A percentile compares a stretch with the other conserved stretches of the same genome.
These are phyloP conservation scores for Cremastobaeus sp. DNA, from an alignment of 2,888 invertebrate genomes.

Conservation along the genomic window DNA sequence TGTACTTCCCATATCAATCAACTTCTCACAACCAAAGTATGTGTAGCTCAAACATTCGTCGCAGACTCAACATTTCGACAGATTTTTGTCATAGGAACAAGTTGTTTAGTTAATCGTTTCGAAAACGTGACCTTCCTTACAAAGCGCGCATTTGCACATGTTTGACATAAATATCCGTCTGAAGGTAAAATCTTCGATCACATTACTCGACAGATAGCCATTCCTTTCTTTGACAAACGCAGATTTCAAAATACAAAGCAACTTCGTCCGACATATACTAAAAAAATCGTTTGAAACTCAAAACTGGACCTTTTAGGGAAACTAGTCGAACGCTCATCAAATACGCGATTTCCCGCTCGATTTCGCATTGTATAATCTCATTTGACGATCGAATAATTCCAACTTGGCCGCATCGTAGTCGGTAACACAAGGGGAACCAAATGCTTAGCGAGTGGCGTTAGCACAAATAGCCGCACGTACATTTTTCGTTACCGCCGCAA, in stretches of 20 bases:
- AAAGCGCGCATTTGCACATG: slow-evolving; percentile 31
- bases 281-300: slow-evolving; percentile 38
- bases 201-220: slow-evolving; percentile 51
- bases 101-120: not conserved
- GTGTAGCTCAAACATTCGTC: not conserved
- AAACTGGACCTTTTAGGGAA: slow-evolving; percentile 43
- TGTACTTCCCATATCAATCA: not conserved
- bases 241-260: slow-evolving; percentile 29
- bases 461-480: slow-evolving; percentile 10
- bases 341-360: slow-evolving; percentile 46
- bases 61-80: not conserved
- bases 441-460: slow-evolving; percentile 12
- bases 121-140: slow-evolving; percentile 33
- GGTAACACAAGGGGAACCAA: slow-evolving; percentile 23
- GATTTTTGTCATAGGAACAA: no score
- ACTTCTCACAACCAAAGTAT: not conserved
- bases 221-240: slow-evolving; percentile 60
- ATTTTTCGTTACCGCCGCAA: no score
- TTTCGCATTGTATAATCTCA: slow-evolving; percentile 34
- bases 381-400: slow-evolving; percentile 24
- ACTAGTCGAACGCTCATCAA: slow-evolving; percentile 31
- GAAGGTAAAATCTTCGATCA: slow-evolving; percentile 37
- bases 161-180: slow-evolving; percentile 53
- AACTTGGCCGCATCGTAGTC: slow-evolving; percentile 29
- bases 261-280: slow-evolving; percentile 51